Evolutionary conservation across 2,113 vertebrate genomes (phyloP).

Genomic region (Microtus montanus): DNA sequence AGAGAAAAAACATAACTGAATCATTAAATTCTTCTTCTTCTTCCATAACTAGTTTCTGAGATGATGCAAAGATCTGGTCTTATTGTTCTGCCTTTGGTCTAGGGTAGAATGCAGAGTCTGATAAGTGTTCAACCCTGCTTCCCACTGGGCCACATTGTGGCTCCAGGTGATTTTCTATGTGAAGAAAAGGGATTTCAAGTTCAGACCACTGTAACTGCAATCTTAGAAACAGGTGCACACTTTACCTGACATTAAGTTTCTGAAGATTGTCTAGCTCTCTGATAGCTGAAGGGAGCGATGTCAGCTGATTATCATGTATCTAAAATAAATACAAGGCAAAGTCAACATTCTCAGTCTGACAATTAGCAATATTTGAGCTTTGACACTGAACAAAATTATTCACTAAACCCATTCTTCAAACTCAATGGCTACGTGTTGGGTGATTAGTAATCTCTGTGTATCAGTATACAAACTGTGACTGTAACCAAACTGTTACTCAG

Average conservation of each 20-base stretch:
- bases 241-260: slow-evolving; percentile 91
- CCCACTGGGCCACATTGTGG: too few species aligned
- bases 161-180: not conserved
- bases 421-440: not conserved
- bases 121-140: not conserved
- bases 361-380: slow-evolving; percentile 37
- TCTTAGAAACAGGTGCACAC: slow-evolving; percentile 49
- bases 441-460: not conserved
- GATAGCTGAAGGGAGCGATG: slow-evolving; percentile 89
- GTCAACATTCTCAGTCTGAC: slow-evolving; percentile 43
- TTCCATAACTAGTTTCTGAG: slow-evolving; percentile 15
- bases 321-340: slow-evolving; percentile 79
- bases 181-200: slow-evolving; percentile 31
- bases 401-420: slow-evolving; percentile 31
- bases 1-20: not conserved
- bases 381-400: not conserved
- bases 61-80: slow-evolving; percentile 7
- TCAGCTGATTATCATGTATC: slow-evolving; percentile 96
- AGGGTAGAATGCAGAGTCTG: not conserved
- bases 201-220: not conserved
- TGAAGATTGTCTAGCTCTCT: slow-evolving; percentile 93
- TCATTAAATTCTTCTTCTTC: slow-evolving; percentile 24
- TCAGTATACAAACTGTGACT: not conserved
- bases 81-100: not conserved
- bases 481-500: slow-evolving; percentile 22